Evolutionary conservation across 2,797 vertebrate species (phyloP).

Genomic region (Protonibea diacanthus): DNA sequence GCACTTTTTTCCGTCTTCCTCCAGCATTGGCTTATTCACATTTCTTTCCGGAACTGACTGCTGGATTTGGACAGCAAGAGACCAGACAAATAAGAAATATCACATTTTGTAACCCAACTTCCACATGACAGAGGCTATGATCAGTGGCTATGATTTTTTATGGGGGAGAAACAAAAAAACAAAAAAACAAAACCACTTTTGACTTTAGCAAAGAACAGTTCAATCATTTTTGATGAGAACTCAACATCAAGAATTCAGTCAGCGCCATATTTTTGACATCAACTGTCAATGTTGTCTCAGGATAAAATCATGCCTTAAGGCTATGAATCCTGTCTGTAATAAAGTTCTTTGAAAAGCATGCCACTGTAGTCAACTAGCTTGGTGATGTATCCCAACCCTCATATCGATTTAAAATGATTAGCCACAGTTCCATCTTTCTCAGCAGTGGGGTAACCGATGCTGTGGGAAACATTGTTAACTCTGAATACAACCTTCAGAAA

Average conservation of each 20-base stretch:
- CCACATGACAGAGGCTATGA: slow-evolving; percentile 31
- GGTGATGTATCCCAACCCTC: slow-evolving; percentile 50
- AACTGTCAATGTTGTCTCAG: slow-evolving; percentile 65
- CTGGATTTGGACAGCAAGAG: slow-evolving; percentile 19
- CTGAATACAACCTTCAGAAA: slow-evolving; percentile 3
- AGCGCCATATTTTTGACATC: slow-evolving; percentile 61
- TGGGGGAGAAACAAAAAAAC: slow-evolving; percentile 46
- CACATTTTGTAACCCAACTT: background rate
- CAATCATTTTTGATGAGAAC: slow-evolving; percentile 54
- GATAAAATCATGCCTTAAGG: slow-evolving; percentile 63
- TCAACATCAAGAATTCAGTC: slow-evolving; percentile 45
- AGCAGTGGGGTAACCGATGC: slow-evolving; percentile 14
- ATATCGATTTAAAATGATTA: slow-evolving; percentile 50
- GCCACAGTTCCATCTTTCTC: slow-evolving; percentile 29
- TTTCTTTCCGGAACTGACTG: slow-evolving; percentile 8
- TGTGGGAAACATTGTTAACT: slow-evolving; percentile 1
- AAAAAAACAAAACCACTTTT: slow-evolving; percentile 16
- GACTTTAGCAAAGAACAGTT: slow-evolving; percentile 63
- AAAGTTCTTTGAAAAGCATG: slow-evolving; percentile 59
- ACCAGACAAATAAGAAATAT: slow-evolving; percentile 49
- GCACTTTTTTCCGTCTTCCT: slow-evolving; percentile 14
- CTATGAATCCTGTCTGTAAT: slow-evolving; percentile 54
- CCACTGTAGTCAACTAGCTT: slow-evolving; percentile 31
- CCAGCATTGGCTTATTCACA: slow-evolving; percentile 18
- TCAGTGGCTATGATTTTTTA: no score